Conservation (phyloP, 2,113 vertebrate species). For the Rhizomys pruinosus region DNA sequence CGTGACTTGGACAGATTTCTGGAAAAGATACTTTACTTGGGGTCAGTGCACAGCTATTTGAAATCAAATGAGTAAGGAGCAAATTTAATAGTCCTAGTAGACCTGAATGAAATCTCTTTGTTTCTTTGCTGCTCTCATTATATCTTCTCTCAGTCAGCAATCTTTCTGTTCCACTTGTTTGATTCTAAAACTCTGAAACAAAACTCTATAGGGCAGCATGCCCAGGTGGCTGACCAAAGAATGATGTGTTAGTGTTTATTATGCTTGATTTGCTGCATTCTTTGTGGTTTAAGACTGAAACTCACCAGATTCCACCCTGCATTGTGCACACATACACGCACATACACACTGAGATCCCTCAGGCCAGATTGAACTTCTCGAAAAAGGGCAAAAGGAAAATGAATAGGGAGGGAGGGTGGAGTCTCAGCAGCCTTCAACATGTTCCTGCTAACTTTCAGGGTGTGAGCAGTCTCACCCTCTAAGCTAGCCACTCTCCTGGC, state of each 20-base stretch:
- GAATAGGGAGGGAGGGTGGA: background rate
- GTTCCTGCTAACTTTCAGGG: background rate
- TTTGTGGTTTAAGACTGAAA: conserved; percentile 51
- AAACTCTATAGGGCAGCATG: background rate
- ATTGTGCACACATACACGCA: background rate
- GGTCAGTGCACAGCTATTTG: background rate
- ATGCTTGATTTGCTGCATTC: background rate
- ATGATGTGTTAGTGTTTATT: background rate
- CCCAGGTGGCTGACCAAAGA: background rate
- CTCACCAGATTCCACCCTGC: background rate
- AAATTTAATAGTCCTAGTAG: background rate
- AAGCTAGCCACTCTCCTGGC: background rate
- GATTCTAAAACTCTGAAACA: conserved; percentile 44
- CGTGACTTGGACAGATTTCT: background rate
- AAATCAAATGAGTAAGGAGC: conserved; percentile 1
- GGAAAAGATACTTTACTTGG: background rate
- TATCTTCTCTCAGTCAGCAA: background rate
- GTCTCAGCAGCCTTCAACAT: background rate
- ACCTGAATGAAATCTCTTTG: background rate
- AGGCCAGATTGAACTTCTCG: conserved; percentile 41
- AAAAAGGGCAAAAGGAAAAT: conserved; percentile 1
- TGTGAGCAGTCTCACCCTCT: background rate
- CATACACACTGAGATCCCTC: background rate
- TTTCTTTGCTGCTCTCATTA: conserved; percentile 16
- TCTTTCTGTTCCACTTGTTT: background rate